Evolutionary conservation across 1,140 invertebrate genomes (phyloP).

Genomic region (Helicoverpa zea): DNA sequence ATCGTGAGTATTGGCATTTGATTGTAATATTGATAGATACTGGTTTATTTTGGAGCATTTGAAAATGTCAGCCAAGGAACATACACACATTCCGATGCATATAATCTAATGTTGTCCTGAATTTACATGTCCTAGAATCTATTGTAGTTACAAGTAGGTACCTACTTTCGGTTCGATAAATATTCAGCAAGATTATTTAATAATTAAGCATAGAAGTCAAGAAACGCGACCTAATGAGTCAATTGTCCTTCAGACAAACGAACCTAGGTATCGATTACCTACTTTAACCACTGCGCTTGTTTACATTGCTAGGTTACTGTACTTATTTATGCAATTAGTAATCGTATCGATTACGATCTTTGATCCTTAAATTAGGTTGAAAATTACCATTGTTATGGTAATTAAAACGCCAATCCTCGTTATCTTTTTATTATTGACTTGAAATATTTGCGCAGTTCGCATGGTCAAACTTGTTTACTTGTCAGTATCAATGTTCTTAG

Average conservation of each 20-base stretch:
- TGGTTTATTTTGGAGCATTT: too few species aligned
- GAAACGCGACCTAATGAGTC: neutral
- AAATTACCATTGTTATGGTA: constrained; percentile 13
- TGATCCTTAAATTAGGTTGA: neutral
- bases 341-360: constrained; percentile 12
- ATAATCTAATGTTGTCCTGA: too few species aligned
- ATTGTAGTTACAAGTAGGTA: too few species aligned
- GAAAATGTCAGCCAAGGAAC: too few species aligned
- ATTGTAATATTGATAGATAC: too few species aligned
- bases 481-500: constrained; percentile 7
- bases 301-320: neutral
- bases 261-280: neutral
- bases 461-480: constrained; percentile 23
- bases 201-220: neutral
- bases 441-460: constrained; percentile 29
- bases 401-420: constrained; percentile 5
- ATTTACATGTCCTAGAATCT: too few species aligned
- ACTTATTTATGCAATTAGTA: neutral
- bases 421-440: constrained; percentile 26
- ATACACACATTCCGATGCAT: too few species aligned
- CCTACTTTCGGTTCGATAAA: neutral
- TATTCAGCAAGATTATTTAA: neutral
- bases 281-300: neutral
- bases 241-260: constrained; percentile 7
- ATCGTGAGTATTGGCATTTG: too few species aligned